Evolutionary conservation across 2,797 vertebrate genomes (phyloP).

Genomic region (Ara ararauna): DNA sequence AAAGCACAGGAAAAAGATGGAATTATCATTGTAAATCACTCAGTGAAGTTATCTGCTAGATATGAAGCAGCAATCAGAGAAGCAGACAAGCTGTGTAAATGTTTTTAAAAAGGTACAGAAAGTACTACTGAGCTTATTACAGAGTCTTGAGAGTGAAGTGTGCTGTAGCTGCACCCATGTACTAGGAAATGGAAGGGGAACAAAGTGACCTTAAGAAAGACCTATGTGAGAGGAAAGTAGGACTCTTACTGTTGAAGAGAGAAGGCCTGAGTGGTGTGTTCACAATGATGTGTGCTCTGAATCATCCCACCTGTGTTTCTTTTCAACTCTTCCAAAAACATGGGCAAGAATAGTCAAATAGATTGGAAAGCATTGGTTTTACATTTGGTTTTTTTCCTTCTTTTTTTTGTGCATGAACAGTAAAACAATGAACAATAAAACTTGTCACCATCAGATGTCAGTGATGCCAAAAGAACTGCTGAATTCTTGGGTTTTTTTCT

Average conservation of each 20-base stretch:
- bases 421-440: not conserved
- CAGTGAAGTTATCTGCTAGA: not conserved
- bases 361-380: not conserved
- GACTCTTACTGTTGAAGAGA: not conserved
- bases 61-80: not conserved
- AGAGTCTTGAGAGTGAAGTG: not conserved
- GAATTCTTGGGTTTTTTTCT: not conserved
- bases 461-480: not conserved
- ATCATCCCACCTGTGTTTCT: not conserved
- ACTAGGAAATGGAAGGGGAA: not conserved
- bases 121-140: not conserved
- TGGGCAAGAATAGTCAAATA: not conserved
- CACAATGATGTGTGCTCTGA: not conserved
- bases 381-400: not conserved
- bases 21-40: not conserved
- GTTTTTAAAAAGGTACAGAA: not conserved
- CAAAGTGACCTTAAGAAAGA: not conserved
- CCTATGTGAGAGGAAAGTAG: not conserved
- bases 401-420: not conserved
- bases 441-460: not conserved
- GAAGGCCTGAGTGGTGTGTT: not conserved
- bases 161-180: not conserved
- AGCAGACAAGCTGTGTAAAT: not conserved
- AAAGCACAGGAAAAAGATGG: not conserved
- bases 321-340: not conserved